Percentiles rank a stretch among this genome's conserved stretches.
Evolutionary conservation across 2,113 vertebrate genomes (phyloP).

Genomic region (Delphinapterus leucas): DNA sequence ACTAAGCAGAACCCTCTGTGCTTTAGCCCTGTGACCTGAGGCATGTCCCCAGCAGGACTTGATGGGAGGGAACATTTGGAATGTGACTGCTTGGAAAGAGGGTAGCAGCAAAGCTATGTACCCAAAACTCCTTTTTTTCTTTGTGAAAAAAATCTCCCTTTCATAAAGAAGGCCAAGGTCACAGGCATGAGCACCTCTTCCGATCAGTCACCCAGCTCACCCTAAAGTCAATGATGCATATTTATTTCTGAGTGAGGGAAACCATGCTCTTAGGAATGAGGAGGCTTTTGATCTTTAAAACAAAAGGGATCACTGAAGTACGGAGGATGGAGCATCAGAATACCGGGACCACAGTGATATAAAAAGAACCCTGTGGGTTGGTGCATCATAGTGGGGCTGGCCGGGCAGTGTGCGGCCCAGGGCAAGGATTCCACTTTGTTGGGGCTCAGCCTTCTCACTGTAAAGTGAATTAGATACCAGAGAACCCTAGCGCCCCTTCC

Average conservation of each 20-base stretch:
- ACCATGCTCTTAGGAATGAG: neutral
- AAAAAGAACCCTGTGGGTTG: neutral
- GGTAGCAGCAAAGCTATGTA: neutral
- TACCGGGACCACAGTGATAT: neutral
- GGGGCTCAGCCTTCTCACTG: neutral
- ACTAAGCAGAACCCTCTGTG: neutral
- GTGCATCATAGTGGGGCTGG: neutral
- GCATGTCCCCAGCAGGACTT: neutral
- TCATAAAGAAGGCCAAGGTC: neutral
- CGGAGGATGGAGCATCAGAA: neutral
- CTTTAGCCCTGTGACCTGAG: neutral
- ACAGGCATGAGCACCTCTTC: neutral
- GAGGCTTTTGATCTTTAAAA: conserved; percentile 4
- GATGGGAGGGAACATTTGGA: neutral
- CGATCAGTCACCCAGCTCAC: neutral
- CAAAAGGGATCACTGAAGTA: neutral
- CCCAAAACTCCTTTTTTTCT: neutral
- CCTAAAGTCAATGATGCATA: neutral
- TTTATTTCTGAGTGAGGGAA: conserved; percentile 21
- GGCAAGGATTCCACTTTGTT: neutral
- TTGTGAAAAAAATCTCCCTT: neutral
- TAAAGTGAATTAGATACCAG: neutral
- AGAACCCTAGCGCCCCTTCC: neutral
- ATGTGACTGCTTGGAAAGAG: neutral
- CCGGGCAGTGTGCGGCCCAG: neutral